phyloP scores from a whole-genome alignment of 2,888 invertebrate genomes.

The Sphaerophoria rueppellii region DNA sequence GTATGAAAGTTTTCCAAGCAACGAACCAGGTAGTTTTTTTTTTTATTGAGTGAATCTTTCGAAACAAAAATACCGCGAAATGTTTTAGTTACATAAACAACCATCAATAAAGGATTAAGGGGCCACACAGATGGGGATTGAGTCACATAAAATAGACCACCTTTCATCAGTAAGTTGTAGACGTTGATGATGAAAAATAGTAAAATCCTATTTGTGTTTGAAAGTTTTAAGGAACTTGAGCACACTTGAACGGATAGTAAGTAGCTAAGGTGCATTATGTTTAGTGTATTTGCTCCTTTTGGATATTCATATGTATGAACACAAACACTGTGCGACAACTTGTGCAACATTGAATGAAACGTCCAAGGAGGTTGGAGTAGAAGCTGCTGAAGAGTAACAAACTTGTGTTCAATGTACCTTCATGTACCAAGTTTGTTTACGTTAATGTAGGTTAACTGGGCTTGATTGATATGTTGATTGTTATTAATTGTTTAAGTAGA shows the following conservation, averaged over 20 bases:
- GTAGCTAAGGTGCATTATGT: conserved; percentile 4
- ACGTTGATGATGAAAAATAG: conserved; percentile 2
- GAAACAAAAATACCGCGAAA: conserved; percentile 10
- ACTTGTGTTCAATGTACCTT: too few species aligned
- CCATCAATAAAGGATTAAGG: conserved; percentile 31
- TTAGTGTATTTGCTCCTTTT: conserved; percentile 30
- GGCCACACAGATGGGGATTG: conserved; percentile 17
- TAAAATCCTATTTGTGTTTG: conserved; percentile 39
- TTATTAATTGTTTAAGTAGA: too few species aligned
- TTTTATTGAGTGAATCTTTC: neutral
- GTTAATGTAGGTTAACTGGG: conserved; percentile 35
- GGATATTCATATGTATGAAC: conserved; percentile 8
- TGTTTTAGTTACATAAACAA: neutral
- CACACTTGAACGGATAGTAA: neutral
- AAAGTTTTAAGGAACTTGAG: conserved; percentile 18
- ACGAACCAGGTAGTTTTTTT: conserved; percentile 10
- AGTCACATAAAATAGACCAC: neutral
- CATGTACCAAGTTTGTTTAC: conserved; percentile 40
- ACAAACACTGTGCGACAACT: conserved; percentile 35
- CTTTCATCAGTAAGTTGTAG: neutral
- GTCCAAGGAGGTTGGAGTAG: neutral
- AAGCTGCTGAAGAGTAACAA: neutral
- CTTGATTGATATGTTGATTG: neutral
- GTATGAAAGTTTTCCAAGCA: neutral
- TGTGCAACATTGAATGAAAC: neutral